Percentiles rank a stretch among this genome's conserved stretches.
Evolutionary conservation across 2,888 invertebrate genomes (phyloP).

Genomic region (Coelopa pilipes): DNA sequence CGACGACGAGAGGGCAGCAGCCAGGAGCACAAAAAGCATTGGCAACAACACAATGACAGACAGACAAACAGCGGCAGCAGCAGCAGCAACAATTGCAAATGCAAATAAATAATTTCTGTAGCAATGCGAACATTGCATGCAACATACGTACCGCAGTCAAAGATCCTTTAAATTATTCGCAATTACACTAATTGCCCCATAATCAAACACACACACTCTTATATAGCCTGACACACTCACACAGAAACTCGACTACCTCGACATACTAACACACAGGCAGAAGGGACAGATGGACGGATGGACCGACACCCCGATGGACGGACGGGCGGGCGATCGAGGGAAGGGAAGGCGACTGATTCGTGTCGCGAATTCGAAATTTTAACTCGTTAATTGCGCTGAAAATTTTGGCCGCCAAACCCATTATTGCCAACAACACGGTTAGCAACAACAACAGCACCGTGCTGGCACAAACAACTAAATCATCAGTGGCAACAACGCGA

Average conservation of each 20-base stretch:
- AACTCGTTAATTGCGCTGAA: conserved; percentile 18
- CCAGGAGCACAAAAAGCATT: too few species aligned
- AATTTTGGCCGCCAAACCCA: conserved; percentile 11
- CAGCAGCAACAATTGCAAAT: conserved; percentile 39
- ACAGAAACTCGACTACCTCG: too few species aligned
- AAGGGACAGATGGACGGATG: too few species aligned
- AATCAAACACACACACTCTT: conserved; percentile 24
- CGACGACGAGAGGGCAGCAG: too few species aligned
- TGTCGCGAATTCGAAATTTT: conserved; percentile 5
- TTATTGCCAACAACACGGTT: neutral
- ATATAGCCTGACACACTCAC: too few species aligned
- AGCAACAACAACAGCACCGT: too few species aligned
- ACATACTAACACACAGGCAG: too few species aligned
- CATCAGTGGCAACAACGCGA: too few species aligned
- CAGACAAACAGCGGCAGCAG: conserved; percentile 3
- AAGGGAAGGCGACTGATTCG: neutral
- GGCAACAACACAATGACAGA: conserved; percentile 37
- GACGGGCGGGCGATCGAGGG: too few species aligned
- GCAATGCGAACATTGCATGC: conserved; percentile 30
- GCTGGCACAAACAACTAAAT: too few species aligned
- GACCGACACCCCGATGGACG: too few species aligned
- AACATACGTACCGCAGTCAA: conserved; percentile 40
- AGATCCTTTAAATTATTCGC: conserved; percentile 48
- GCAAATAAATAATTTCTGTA: conserved; percentile 48
- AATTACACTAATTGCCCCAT: conserved; percentile 46